Base-by-base conservation (phyloP, 2,888 invertebrate species). In the Pseudococcus jackbeardsleyi region DNA sequence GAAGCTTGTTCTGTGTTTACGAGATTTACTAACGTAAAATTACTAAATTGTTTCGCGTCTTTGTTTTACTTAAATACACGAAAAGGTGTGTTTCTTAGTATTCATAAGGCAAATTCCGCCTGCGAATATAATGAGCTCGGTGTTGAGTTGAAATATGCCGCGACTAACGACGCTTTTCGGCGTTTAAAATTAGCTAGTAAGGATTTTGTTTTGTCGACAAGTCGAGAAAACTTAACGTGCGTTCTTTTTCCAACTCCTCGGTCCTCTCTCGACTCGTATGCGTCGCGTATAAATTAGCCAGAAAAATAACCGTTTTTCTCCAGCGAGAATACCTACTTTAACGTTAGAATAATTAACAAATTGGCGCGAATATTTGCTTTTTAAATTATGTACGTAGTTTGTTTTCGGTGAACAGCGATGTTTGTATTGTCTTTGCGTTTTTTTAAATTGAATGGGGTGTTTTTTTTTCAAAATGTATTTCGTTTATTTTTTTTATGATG, bases 191-290 rank as follows among this genome's bases (percentile, higher is more conserved):
- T 59, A 59, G 8, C 59, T 59, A 59, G 7, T 59, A 19, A 59
- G 59, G 59, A 59, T 59, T 59, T 59, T 59, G n/a, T 59, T 59
- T 59, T 59, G n/a, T 59, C n/a, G 59, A 59, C 59, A 19, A 59
- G 59, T 19, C n/a, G 59, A 8, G 59, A 59, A 59, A 59, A 59
- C 19, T 59, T 59, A 59, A 54, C 54, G 54, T 17, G 50, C 15
- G 12, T 15, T 50, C 12, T 19, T 19, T 19, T 19, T 59, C 59
- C 7, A n/a, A n/a, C 19, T 59, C 6, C 59, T 19, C 26, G 26
- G 26, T 33, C 26, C 26, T 33, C 26, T 33, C 1, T 33, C 26
- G 26, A 33, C 26, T 33, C 26, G 26, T 33, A 33, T 33, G 26
- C 26, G 26, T 54, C 54, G 54, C 54, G 54, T 12, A 54, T 33